These are phyloP conservation scores for Scomber scombrus DNA, from an alignment of 2,113 vertebrate species.

Conservation along the genomic window DNA sequence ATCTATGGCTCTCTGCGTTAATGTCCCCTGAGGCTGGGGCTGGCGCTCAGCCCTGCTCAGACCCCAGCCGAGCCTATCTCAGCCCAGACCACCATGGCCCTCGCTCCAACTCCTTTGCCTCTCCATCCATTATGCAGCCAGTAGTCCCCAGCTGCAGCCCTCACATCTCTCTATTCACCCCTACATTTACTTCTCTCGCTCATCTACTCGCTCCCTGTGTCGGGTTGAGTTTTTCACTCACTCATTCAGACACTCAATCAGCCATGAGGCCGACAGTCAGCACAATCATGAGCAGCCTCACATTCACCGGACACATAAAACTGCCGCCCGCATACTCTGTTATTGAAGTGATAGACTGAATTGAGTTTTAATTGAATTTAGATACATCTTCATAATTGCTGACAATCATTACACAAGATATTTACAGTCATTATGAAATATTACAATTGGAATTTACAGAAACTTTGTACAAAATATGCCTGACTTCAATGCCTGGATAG, in stretches of 20 bases:
- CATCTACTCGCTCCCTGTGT: slow-evolving; percentile 34
- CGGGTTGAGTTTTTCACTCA: slow-evolving; percentile 43
- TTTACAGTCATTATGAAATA: slow-evolving; percentile 97
- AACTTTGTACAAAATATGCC: slow-evolving; percentile 92
- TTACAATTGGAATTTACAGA: slow-evolving; percentile 92
- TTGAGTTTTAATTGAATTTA: slow-evolving; percentile 93
- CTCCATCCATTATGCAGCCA: slow-evolving; percentile 78
- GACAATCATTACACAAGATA: slow-evolving; percentile 98
- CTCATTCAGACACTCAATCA: slow-evolving; percentile 63
- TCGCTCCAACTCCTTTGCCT: slow-evolving; percentile 42
- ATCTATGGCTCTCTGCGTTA: slow-evolving; percentile 77
- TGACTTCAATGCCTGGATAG: slow-evolving; percentile 95
- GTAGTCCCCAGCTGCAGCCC: slow-evolving; percentile 62
- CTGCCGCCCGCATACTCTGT: slow-evolving; percentile 74
- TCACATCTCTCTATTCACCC: slow-evolving; percentile 54
- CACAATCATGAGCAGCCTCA: slow-evolving; percentile 25
- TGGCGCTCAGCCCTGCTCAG: slow-evolving; percentile 43
- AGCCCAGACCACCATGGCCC: slow-evolving; percentile 49
- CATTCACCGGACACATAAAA: slow-evolving; percentile 69
- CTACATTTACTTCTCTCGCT: slow-evolving; percentile 44
- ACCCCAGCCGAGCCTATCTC: slow-evolving; percentile 50
- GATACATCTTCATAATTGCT: slow-evolving; percentile 95
- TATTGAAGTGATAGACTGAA: slow-evolving; percentile 93
- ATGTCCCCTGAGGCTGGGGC: slow-evolving; percentile 78
- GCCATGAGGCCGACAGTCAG: slow-evolving; percentile 42